Percentiles rank a stretch among this genome's conserved stretches.
Evolutionary conservation across 2,888 invertebrate genomes (phyloP).

Genomic region (Caenorhabditis sinica): DNA sequence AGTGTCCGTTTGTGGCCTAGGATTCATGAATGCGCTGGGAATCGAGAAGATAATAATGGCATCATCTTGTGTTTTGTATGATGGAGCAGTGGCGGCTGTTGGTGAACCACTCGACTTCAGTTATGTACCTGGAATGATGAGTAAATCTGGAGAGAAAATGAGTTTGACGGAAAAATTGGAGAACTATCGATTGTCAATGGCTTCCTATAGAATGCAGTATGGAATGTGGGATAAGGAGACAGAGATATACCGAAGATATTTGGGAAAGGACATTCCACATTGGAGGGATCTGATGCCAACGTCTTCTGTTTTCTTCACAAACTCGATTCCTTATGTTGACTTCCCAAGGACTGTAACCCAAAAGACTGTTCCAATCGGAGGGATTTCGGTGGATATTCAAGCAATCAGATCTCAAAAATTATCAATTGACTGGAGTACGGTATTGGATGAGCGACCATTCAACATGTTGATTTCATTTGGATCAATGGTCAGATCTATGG

Average conservation of each 20-base stretch:
- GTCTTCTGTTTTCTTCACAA: conserved; percentile 52
- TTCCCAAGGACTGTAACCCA: conserved; percentile 61
- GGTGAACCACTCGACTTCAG: conserved; percentile 44
- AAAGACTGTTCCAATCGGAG: conserved; percentile 62
- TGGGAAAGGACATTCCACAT: conserved; percentile 32
- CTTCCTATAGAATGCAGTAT: conserved; percentile 10
- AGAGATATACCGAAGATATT: conserved; percentile 8
- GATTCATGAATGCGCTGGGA: conserved; percentile 22
- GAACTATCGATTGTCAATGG: conserved; percentile 37
- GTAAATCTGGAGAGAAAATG: conserved; percentile 34
- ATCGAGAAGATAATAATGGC: conserved; percentile 38
- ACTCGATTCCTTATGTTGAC: conserved; percentile 64
- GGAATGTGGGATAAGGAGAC: conserved; percentile 47
- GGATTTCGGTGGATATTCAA: conserved; percentile 62
- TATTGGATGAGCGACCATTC: conserved; percentile 23
- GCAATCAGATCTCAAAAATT: conserved; percentile 31
- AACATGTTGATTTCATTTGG: conserved; percentile 60
- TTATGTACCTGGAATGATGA: conserved; percentile 42
- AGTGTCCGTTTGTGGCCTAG: conserved; percentile 38
- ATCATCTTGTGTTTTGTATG: conserved; percentile 27
- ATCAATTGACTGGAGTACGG: conserved; percentile 32
- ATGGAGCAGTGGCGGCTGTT: conserved; percentile 14
- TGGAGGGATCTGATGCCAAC: conserved; percentile 49
- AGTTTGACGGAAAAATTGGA: conserved; percentile 8
- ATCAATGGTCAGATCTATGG: conserved; percentile 32